Percentiles rank a stretch among this genome's conserved stretches.
These are phyloP conservation scores for Luperina testacea DNA, from an alignment of 2,888 invertebrate genomes.

Conservation along the genomic window DNA sequence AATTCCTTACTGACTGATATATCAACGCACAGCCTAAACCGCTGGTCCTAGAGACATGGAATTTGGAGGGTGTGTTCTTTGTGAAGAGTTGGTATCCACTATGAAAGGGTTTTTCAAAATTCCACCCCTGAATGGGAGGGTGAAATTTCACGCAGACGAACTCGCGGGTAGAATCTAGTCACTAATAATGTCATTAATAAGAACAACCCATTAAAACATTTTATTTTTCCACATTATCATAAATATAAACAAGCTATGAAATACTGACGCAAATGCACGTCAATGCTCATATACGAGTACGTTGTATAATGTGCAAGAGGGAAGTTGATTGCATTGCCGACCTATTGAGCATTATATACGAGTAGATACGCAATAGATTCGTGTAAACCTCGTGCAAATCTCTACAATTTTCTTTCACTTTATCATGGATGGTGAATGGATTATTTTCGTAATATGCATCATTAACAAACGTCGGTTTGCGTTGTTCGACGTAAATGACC, in stretches of 20 bases:
- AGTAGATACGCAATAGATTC: conserved; percentile 28
- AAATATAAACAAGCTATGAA: conserved; percentile 24
- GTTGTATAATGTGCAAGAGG: conserved; percentile 42
- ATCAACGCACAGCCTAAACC: no score
- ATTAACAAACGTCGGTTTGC: not conserved
- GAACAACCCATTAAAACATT: not conserved
- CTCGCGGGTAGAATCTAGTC: no score
- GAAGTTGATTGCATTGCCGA: conserved; percentile 46
- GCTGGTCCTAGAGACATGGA: no score
- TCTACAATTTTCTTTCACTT: conserved; percentile 18
- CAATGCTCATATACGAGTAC: conserved; percentile 35
- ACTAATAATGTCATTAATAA: not conserved
- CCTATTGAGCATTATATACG: conserved; percentile 5
- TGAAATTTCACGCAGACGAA: no score
- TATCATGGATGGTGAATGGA: not conserved
- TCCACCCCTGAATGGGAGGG: no score
- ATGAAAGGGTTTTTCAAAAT: no score
- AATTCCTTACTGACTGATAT: no score
- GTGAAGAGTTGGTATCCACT: no score
- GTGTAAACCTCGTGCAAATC: conserved; percentile 3
- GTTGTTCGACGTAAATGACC: conserved; percentile 3
- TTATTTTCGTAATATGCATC: conserved; percentile 3
- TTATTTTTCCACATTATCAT: conserved; percentile 9
- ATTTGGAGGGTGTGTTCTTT: no score
- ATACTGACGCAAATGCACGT: conserved; percentile 49